Conservation (phyloP, 1,140 invertebrate genomes). For the Neotoxoptera formosana region DNA sequence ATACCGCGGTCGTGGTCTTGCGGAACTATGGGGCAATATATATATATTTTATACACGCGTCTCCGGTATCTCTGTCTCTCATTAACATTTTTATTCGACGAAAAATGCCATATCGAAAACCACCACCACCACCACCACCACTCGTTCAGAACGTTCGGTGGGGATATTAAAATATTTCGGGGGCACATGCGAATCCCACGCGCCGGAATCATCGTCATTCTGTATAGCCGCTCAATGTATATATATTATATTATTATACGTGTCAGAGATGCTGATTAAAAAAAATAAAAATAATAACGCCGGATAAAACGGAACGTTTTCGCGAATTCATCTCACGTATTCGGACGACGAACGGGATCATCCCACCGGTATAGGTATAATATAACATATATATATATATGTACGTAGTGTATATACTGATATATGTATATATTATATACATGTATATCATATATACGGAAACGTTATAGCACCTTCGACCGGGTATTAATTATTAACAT, state of each 20-base stretch:
- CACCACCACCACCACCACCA: no score
- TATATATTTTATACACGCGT: neutral
- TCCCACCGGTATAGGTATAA: neutral
- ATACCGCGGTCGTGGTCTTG: neutral
- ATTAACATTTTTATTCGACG: conserved; percentile 53
- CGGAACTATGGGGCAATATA: neutral
- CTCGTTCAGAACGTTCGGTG: neutral
- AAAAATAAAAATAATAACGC: conserved; percentile 41
- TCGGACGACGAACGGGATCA: conserved; percentile 20
- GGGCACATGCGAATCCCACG: neutral
- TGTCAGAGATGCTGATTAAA: conserved; percentile 53
- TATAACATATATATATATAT: neutral
- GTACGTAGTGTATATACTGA: neutral
- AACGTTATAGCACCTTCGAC: neutral
- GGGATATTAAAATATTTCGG: conserved; percentile 53
- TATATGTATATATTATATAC: neutral
- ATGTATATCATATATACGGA: neutral
- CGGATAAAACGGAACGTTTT: conserved; percentile 20
- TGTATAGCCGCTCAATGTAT: neutral
- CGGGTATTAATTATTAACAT: conserved; percentile 10
- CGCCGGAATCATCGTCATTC: conserved; percentile 29
- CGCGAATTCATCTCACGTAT: conserved; percentile 35
- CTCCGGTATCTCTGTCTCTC: neutral
- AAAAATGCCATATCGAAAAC: conserved; percentile 33
- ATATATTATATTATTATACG: conserved; percentile 32